Conservation (phyloP, 2,113 vertebrate species). For the Nycticorax nycticorax region DNA sequence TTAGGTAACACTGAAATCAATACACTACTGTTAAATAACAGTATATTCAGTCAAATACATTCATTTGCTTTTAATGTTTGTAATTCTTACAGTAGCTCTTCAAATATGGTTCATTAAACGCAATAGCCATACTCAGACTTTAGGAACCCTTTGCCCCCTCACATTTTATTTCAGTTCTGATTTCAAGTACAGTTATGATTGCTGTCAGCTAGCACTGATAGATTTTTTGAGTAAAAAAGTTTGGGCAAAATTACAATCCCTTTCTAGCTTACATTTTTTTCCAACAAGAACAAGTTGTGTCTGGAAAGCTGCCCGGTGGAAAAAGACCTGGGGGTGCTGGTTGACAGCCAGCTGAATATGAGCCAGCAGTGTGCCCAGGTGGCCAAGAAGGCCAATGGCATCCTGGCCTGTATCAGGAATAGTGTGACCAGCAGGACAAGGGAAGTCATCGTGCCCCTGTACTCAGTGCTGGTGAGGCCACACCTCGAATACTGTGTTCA, state of each 20-base stretch:
- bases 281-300: background rate
- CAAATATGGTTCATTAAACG: background rate
- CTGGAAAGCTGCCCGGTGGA: too few relatives aligned
- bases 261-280: background rate
- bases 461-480: too few relatives aligned
- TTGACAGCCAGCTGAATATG: too few relatives aligned
- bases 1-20: background rate
- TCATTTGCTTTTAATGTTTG: background rate
- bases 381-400: too few relatives aligned
- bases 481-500: too few relatives aligned
- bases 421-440: too few relatives aligned
- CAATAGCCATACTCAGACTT: background rate
- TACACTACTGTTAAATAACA: background rate
- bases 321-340: too few relatives aligned
- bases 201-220: background rate
- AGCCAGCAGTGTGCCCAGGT: too few relatives aligned
- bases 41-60: background rate
- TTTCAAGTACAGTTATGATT: background rate
- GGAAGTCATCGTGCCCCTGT: too few relatives aligned
- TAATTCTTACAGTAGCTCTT: background rate
- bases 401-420: too few relatives aligned
- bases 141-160: background rate
- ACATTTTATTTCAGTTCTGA: background rate
- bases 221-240: background rate
- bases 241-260: background rate